These are phyloP conservation scores for Chromobotia macracanthus DNA, from an alignment of 2,797 vertebrate species.

Conservation along the genomic window DNA sequence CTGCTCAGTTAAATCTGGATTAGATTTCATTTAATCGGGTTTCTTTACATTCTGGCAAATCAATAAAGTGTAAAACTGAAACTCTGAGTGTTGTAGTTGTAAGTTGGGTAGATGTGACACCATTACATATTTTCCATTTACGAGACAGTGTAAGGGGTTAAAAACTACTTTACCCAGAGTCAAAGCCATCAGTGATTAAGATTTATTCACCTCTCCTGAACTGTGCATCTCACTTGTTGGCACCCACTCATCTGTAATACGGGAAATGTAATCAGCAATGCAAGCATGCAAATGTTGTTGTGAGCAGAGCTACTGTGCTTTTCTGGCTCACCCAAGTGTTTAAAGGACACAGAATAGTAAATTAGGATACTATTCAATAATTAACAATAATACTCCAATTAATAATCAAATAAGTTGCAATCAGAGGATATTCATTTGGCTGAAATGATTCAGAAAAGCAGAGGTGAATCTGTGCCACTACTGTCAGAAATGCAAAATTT, in stretches of 20 bases:
- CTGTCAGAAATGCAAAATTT: no score
- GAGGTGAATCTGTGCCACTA: not conserved
- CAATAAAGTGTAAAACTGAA: slow-evolving; percentile 36
- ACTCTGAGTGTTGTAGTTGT: slow-evolving; percentile 29
- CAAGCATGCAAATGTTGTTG: slow-evolving; percentile 15
- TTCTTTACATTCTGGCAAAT: slow-evolving; percentile 28
- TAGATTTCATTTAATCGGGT: slow-evolving; percentile 32
- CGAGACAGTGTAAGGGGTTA: slow-evolving; percentile 33
- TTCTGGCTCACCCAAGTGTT: slow-evolving; percentile 1
- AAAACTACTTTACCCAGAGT: slow-evolving; percentile 33
- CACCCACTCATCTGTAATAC: slow-evolving; percentile 42
- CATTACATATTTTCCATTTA: slow-evolving; percentile 33
- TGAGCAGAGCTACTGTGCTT: slow-evolving; percentile 12
- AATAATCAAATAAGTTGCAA: not conserved
- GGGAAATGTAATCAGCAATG: slow-evolving; percentile 35
- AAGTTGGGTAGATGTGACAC: slow-evolving; percentile 13
- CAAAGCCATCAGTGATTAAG: slow-evolving; percentile 37
- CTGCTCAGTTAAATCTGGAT: slow-evolving; percentile 22
- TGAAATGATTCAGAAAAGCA: not conserved
- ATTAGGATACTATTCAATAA: not conserved
- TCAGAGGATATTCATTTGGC: not conserved
- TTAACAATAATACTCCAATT: no score
- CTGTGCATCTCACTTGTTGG: slow-evolving; percentile 40
- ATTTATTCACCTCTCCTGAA: slow-evolving; percentile 11
- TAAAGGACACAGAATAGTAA: slow-evolving; percentile 8